Evolutionary conservation across 2,113 vertebrate species (phyloP).

Genomic region (Caranx ignobilis): DNA sequence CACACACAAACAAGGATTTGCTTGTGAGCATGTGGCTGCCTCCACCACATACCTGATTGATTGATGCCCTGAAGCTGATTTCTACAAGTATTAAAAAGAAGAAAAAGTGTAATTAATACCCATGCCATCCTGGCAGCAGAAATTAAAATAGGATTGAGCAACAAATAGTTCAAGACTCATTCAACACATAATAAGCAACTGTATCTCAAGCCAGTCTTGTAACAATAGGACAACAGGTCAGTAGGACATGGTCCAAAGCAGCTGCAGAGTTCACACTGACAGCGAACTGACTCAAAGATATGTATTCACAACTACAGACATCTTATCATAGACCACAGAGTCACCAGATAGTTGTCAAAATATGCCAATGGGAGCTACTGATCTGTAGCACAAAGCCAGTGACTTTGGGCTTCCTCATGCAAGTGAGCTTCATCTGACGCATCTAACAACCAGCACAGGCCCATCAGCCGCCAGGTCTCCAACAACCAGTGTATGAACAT

Average conservation of each 20-base stretch:
- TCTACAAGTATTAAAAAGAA: neutral
- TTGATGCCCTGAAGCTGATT: slow-evolving; percentile 32
- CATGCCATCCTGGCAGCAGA: neutral
- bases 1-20: slow-evolving; percentile 14
- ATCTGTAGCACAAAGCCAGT: too few relatives aligned
- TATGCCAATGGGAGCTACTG: neutral
- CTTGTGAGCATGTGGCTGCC: slow-evolving; percentile 4
- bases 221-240: neutral
- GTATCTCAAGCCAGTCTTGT: neutral
- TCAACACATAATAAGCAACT: neutral
- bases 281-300: too few relatives aligned
- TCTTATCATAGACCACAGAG: too few relatives aligned
- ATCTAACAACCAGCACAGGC: too few relatives aligned
- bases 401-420: too few relatives aligned
- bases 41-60: slow-evolving; percentile 40
- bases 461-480: too few relatives aligned
- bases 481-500: too few relatives aligned
- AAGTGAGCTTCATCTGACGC: too few relatives aligned
- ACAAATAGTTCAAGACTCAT: neutral
- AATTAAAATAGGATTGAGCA: slow-evolving; percentile 24
- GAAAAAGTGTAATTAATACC: slow-evolving; percentile 32
- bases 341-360: neutral
- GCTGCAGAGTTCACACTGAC: too few relatives aligned
- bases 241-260: neutral
- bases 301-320: too few relatives aligned